A percentile compares a stretch with the other conserved stretches of the same genome.
Evolutionary conservation across 2,797 vertebrate species (phyloP).

Genomic region (Cyclopterus lumpus): DNA sequence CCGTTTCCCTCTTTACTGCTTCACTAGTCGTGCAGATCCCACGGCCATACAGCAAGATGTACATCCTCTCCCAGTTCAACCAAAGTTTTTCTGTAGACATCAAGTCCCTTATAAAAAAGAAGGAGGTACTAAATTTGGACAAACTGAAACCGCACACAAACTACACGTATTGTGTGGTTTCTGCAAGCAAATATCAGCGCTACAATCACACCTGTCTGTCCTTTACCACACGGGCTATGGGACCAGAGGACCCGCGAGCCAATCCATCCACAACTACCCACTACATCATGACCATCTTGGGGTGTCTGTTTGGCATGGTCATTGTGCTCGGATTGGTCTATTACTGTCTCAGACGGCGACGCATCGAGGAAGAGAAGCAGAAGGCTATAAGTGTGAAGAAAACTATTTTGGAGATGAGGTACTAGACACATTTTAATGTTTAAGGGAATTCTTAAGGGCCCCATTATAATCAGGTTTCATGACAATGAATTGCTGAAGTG

Average conservation of each 20-base stretch:
- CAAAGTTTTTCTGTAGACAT: constrained; percentile 90
- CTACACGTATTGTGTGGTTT: constrained; percentile 96
- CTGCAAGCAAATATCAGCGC: constrained; percentile 91
- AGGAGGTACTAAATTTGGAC: constrained; percentile 89
- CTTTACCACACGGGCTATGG: constrained; percentile 90
- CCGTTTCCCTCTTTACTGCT: constrained; percentile 89
- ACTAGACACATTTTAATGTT: constrained; percentile 62
- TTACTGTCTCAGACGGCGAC: constrained; percentile 92
- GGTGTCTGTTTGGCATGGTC: constrained; percentile 98
- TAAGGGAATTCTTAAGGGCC: neutral
- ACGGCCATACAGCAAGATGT: constrained; percentile 96
- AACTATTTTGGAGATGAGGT: constrained; percentile 98
- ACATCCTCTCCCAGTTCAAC: constrained; percentile 95
- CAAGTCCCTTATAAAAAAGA: constrained; percentile 91
- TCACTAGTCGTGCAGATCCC: constrained; percentile 94
- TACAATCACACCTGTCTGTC: constrained; percentile 96
- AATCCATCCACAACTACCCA: constrained; percentile 96
- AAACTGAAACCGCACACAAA: constrained; percentile 93
- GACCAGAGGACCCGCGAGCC: constrained; percentile 84
- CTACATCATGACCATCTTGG: constrained; percentile 98
- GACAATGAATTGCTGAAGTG: neutral
- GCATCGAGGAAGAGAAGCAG: constrained; percentile 95
- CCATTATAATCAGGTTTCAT: neutral
- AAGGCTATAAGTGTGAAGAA: constrained; percentile 98
- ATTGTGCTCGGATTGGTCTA: constrained; percentile 96